Evolutionary conservation across 1,140 invertebrate genomes (phyloP), one percentile per base, ranked within the genome.

Genomic region (Parasteatoda tepidariorum): DNA sequence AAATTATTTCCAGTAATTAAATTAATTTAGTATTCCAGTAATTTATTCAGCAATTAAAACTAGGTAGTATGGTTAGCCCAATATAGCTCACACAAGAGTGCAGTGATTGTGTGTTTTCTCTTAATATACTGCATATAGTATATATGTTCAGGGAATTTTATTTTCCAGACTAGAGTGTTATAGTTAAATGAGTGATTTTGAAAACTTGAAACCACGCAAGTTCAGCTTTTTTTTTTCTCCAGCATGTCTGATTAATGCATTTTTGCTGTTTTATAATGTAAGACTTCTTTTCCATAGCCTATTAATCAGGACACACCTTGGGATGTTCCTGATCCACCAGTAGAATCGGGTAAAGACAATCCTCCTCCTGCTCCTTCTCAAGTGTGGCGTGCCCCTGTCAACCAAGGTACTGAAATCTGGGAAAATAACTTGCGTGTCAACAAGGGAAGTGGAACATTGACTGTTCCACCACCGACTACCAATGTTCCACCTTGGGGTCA

Each of bases 261-360:
- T 7, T 9, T 61, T 61, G 7, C 22, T n/a, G 7, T 61, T 26
- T 22, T 61, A 7, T 61, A 61, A 48, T 6, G 18, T 13, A 48
- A 13, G 1, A 24, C n/a, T 61, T 66, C 11, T n/a, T 55, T 74
- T 18, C 18, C n/a, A n/a, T n/a, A 83, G 81, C 22, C 57, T 92
- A 94, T 97, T 2, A 97, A 97, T 89, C 96, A 97, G 91, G 96
- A 97, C 87, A 95, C 94, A 57, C 93, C 93, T 84, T 97, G 96
- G 96, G 96, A 97, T 87, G 94, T 97, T 30, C 95, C 92, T 92
- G 78, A 71, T 95, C 95, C 28, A 95, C 24, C 28, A 13, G 57
- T 48, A 18, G 68, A 55, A 30, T n/a, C 13, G 24, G 54, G 38
- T 13, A 71, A 71, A 55, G 68, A 71, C 5, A 26, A 54, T 28